phyloP scores from a whole-genome alignment of 92 coral and sea anemone species.

The Palythoa grandis region DNA sequence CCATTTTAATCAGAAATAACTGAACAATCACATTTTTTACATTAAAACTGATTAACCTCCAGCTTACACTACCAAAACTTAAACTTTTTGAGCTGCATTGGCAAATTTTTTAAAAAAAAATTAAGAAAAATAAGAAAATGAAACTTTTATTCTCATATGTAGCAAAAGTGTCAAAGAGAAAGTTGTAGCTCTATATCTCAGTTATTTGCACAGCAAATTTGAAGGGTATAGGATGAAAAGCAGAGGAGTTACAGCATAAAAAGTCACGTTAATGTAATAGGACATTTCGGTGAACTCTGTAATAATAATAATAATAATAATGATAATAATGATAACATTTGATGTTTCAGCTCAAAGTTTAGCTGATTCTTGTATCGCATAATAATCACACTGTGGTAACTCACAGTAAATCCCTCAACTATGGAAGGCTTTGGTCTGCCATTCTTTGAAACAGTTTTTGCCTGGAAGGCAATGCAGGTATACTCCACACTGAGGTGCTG shows the following conservation, averaged over 20 bases:
- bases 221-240: slow-evolving; percentile 23
- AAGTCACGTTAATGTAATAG: slow-evolving; percentile 17
- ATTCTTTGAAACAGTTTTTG: background rate
- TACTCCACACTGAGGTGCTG: slow-evolving; percentile 2
- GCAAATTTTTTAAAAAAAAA: background rate
- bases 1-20: slow-evolving; percentile 34
- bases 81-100: background rate
- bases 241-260: slow-evolving; percentile 26
- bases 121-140: background rate
- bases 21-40: slow-evolving; percentile 22
- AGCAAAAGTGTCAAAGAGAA: slow-evolving; percentile 9
- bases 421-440: slow-evolving; percentile 1
- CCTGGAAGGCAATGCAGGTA: background rate
- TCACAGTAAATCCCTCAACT: background rate
- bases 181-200: slow-evolving; percentile 11
- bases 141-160: background rate
- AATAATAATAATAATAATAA: too few relatives aligned
- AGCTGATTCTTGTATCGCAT: background rate
- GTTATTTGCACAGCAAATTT: slow-evolving; percentile 31
- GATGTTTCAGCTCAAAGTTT: background rate
- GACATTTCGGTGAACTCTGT: slow-evolving; percentile 8
- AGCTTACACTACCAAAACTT: slow-evolving; percentile 19
- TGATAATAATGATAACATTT: too few relatives aligned
- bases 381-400: too few relatives aligned
- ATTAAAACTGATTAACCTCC: slow-evolving; percentile 25